Base-by-base conservation (phyloP, 2,888 invertebrate genomes). In the Zaprionus obscuricornis region DNA sequence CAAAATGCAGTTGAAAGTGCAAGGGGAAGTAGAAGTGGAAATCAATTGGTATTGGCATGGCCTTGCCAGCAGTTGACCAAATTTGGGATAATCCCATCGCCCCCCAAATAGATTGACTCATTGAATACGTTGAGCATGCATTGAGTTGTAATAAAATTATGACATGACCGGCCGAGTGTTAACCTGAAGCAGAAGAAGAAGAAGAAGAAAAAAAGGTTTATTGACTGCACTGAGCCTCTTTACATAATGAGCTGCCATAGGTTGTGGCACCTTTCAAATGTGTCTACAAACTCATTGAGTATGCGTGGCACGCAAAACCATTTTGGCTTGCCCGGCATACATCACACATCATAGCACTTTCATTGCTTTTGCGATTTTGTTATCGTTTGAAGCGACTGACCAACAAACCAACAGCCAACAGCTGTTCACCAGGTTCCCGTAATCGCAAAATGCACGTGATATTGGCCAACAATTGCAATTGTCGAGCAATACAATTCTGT, bases 161-260 rank as follows among this genome's bases (percentile, higher is more conserved):
- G 81, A 85, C 81, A 81, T 62, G 71, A 59, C 58, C 64, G 58
- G 47, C 51, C 39, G 42, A n/a, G 29, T 20, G 43, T 14, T 27
- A 24, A 63, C 60, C 75, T 71, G 66, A 45, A n/a, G n/a, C n/a
- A n/a, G n/a, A n/a, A n/a, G n/a, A n/a, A n/a, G n/a, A n/a, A n/a
- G n/a, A n/a, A n/a, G n/a, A n/a, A n/a, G n/a, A n/a, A n/a, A n/a
- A 68, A 68, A 60, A 62, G 62, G 76, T 74, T 86, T 86, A 68
- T 75, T 74, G 73, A 64, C 73, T 54, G 62, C 60, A 60, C 17
- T 42, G 49, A n/a, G 39, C 72, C n/a, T 59, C 65, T 55, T 85
- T 85, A 78, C 75, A 85, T 78, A 83, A 85, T 79, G 76, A 67
- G 74, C 34, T 39, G 26, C 24, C n/a, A 26, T 33, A 7, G 36